Evolutionary conservation across 2,113 vertebrate genomes (phyloP).

Genomic region (Typhlomys cinereus): DNA sequence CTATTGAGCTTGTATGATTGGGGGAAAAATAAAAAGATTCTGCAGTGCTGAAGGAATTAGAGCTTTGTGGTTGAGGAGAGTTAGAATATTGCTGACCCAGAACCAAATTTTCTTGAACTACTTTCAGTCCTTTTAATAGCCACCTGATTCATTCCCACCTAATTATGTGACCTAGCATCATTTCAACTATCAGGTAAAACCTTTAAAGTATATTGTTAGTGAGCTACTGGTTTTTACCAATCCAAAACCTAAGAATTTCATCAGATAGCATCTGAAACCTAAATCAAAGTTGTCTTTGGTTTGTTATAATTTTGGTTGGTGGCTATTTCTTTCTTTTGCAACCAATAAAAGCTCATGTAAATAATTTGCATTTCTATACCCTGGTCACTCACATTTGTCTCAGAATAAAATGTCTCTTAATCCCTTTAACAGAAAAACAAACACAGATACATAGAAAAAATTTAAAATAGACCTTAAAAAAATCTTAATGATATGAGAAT

Average conservation of each 20-base stretch:
- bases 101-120: not conserved
- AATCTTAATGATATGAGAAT: not conserved
- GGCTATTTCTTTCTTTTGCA: not conserved
- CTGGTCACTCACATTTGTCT: not conserved
- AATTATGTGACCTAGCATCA: not conserved
- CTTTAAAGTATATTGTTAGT: not conserved
- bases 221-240: not conserved
- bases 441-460: not conserved
- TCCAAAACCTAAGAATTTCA: not conserved
- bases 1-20: no score
- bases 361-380: not conserved
- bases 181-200: not conserved
- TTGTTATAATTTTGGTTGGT: not conserved
- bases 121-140: not conserved
- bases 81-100: not conserved
- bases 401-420: not conserved
- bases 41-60: not conserved
- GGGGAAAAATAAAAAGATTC: no score
- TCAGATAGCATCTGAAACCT: not conserved
- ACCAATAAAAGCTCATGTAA: not conserved
- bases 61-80: not conserved
- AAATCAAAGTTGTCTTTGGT: not conserved
- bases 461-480: not conserved
- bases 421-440: not conserved
- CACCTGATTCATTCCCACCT: not conserved